phyloP scores from a whole-genome alignment of 2,797 vertebrate genomes.

The Scomberomorus guttatus region DNA sequence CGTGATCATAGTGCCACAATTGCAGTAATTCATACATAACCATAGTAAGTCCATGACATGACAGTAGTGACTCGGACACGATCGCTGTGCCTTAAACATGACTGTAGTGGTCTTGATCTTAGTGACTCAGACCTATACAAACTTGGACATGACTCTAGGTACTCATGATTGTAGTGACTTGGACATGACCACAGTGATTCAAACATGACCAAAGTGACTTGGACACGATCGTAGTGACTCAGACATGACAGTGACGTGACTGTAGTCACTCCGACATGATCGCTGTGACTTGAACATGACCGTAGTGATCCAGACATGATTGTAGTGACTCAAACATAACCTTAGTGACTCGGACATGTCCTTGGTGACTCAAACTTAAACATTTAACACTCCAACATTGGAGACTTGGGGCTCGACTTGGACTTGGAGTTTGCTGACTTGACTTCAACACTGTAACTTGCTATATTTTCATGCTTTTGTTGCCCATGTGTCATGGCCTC shows the following conservation, averaged over 20 bases:
- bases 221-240: neutral
- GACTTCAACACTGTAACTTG: constrained; percentile 10
- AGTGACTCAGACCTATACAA: neutral
- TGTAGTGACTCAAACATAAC: neutral
- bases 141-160: neutral
- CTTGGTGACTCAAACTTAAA: constrained; percentile 1
- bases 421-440: constrained; percentile 19
- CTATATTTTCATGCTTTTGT: constrained; percentile 51
- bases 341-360: neutral
- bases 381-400: constrained; percentile 21
- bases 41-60: no score
- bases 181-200: neutral
- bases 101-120: neutral
- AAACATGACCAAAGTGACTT: neutral
- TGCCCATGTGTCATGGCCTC: constrained; percentile 60
- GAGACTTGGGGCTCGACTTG: constrained; percentile 35
- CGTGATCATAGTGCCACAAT: neutral
- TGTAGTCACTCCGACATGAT: neutral
- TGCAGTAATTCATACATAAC: no score
- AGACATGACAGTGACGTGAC: neutral
- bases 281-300: neutral
- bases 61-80: neutral
- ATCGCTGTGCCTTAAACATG: neutral
- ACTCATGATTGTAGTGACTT: no score
- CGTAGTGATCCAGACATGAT: neutral